Percentiles rank a stretch among this genome's conserved stretches.
phyloP scores from a whole-genome alignment of 92 coral and sea anemone species.

The Hydrozoanthus gracilis region DNA sequence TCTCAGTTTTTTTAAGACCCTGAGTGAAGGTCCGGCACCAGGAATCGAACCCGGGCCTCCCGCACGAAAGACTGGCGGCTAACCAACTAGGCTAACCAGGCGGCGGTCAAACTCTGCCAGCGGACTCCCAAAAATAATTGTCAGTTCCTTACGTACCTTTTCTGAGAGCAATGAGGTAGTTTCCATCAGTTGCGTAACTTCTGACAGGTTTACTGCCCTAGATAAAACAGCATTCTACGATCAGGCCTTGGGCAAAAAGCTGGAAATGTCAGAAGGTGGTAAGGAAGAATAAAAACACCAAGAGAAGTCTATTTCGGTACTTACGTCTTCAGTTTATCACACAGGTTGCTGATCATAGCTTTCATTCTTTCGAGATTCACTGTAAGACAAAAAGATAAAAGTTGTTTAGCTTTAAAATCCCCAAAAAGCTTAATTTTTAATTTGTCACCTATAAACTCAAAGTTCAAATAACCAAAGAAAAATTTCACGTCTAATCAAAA shows the following conservation, averaged over 20 bases:
- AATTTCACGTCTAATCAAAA: too few relatives aligned
- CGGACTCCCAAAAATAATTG: too few relatives aligned
- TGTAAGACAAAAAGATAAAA: background rate
- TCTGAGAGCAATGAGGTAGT: slow-evolving; percentile 76
- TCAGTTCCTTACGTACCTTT: slow-evolving; percentile 58
- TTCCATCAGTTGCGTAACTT: slow-evolving; percentile 65
- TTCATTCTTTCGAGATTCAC: slow-evolving; percentile 41
- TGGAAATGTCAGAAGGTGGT: background rate
- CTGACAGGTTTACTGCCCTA: slow-evolving; percentile 67
- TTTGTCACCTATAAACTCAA: too few relatives aligned
- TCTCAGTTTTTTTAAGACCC: too few relatives aligned
- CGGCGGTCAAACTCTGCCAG: too few relatives aligned
- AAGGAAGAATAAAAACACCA: background rate
- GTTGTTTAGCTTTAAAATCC: background rate
- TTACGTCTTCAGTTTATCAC: slow-evolving; percentile 37
- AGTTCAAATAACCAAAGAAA: too few relatives aligned
- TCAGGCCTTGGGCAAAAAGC: background rate
- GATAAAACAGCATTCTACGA: background rate
- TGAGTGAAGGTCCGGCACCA: too few relatives aligned
- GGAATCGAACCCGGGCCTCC: too few relatives aligned
- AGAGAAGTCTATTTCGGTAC: background rate
- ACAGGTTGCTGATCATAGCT: slow-evolving; percentile 32
- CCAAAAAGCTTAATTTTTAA: too few relatives aligned
- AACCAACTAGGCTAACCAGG: too few relatives aligned
- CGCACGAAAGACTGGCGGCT: too few relatives aligned